phyloP scores from a whole-genome alignment of 2,888 invertebrate genomes.

The Neoitamus cyanurus region DNA sequence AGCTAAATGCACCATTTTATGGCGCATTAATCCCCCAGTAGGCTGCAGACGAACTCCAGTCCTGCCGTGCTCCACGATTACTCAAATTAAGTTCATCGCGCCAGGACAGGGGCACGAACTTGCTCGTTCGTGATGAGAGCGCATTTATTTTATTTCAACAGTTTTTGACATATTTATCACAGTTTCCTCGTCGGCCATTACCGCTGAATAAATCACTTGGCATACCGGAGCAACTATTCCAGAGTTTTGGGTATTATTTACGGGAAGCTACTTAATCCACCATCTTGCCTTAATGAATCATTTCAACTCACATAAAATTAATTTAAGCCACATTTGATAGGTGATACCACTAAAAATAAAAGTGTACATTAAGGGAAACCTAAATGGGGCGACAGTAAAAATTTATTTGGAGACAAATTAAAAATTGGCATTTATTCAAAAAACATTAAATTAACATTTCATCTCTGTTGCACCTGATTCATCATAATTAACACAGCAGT shows the following conservation, averaged over 20 bases:
- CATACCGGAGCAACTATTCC: not conserved
- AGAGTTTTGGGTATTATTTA: not conserved
- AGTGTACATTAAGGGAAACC: too few species aligned
- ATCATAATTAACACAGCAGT: too few species aligned
- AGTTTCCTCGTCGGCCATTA: constrained; percentile 40
- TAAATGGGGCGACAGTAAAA: too few species aligned
- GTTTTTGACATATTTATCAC: constrained; percentile 47
- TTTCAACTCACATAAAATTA: not conserved
- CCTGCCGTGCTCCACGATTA: constrained; percentile 45
- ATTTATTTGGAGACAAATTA: too few species aligned
- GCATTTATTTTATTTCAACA: constrained; percentile 45
- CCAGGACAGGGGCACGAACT: not conserved
- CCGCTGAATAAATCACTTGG: constrained; percentile 37
- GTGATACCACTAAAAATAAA: too few species aligned
- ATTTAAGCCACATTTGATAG: not conserved
- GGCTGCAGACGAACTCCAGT: constrained; percentile 30
- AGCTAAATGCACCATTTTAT: constrained; percentile 50
- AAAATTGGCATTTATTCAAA: too few species aligned
- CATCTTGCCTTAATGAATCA: not conserved
- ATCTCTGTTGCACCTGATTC: too few species aligned
- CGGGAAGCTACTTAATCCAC: not conserved
- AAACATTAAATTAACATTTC: too few species aligned
- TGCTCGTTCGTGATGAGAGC: constrained; percentile 43
- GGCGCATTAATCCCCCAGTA: constrained; percentile 48
- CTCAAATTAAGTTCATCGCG: constrained; percentile 40